Conservation (phyloP, 1,140 invertebrate genomes). For the Conus ventricosus region DNA sequence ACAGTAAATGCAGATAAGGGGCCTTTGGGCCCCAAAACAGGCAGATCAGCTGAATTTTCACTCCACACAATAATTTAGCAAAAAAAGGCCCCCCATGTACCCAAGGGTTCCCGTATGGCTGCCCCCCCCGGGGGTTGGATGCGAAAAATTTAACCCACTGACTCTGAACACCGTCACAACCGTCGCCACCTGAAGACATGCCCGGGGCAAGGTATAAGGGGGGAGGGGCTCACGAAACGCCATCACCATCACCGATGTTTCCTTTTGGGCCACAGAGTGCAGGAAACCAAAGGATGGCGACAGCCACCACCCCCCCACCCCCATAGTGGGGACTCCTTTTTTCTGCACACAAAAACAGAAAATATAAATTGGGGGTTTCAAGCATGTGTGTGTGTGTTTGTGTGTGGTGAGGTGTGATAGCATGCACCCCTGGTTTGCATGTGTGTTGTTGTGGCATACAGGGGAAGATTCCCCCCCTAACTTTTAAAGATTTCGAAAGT, state of each 20-base stretch:
- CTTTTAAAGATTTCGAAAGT: too few relatives aligned
- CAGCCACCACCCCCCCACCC: slow-evolving; percentile 3
- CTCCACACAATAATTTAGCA: not conserved
- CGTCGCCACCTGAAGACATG: too few relatives aligned
- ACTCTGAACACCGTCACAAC: not conserved
- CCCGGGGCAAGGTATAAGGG: not conserved
- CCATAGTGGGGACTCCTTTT: slow-evolving; percentile 30
- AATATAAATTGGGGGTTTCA: not conserved
- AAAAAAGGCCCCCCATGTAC: not conserved
- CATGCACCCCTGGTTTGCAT: too few relatives aligned
- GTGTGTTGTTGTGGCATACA: too few relatives aligned
- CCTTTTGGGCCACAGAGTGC: slow-evolving; percentile 9
- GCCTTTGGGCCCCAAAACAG: not conserved
- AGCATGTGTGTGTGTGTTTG: too few relatives aligned
- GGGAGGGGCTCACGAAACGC: not conserved
- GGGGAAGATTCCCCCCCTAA: too few relatives aligned
- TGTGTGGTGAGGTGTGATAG: too few relatives aligned
- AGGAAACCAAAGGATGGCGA: not conserved
- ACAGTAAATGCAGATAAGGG: slow-evolving; percentile 21
- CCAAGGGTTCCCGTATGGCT: not conserved
- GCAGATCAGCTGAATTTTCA: not conserved
- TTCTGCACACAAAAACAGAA: not conserved
- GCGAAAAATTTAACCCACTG: not conserved
- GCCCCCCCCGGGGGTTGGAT: slow-evolving; percentile 1
- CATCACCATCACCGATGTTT: not conserved